Base-by-base conservation (phyloP, 2,113 vertebrate species). In the Synchiropus splendidus region DNA sequence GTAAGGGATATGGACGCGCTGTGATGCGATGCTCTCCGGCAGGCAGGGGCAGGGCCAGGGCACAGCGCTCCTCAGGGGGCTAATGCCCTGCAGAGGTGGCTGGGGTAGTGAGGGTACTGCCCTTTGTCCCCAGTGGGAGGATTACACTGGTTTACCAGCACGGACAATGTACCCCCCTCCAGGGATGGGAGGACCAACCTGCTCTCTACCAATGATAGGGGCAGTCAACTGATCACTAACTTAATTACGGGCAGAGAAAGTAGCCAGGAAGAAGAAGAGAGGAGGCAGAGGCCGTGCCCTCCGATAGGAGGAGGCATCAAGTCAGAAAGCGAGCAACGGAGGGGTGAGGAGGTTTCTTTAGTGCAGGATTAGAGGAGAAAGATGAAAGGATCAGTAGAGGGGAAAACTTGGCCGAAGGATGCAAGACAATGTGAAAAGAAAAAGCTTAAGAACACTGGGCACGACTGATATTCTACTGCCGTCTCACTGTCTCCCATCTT, bases 141-240 rank as follows among this genome's bases (percentile, higher is more conserved):
- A 89, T 89, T 90, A 89, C 85, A 86, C 79, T 57, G 58, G 82
- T 72, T 75, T 77, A 73, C 80, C 71, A 72, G 72, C 71, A 71
- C 77, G 62, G 77, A 89, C 88, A 89, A 89, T 87, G 75, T 46
- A 56, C 63, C 78, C 79, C 78, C 82, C 78, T 77, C 68, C 75
- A 72, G 69, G 43, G 78, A 77, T 61, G 72, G 81, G 81, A 78
- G 79, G 80, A 62, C 59, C 62, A 58, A 74, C 63, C 60, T 49
- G 58, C 54, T 82, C 69, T 68, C 46, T 65, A 73, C 81, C 76
- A 77, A 81, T 78, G 75, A 79, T 73, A 69, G 67, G 80, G 79
- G 83, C 77, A 82, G 83, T 84, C 80, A 78, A 82, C 82, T 81
- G 77, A 74, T 70, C 77, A 81, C 82, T 81, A 82, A 87, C 87